Percentiles rank a stretch among this genome's conserved stretches.
Conservation (phyloP, 2,113 vertebrate genomes). For the Gnathonemus longibarbis region DNA sequence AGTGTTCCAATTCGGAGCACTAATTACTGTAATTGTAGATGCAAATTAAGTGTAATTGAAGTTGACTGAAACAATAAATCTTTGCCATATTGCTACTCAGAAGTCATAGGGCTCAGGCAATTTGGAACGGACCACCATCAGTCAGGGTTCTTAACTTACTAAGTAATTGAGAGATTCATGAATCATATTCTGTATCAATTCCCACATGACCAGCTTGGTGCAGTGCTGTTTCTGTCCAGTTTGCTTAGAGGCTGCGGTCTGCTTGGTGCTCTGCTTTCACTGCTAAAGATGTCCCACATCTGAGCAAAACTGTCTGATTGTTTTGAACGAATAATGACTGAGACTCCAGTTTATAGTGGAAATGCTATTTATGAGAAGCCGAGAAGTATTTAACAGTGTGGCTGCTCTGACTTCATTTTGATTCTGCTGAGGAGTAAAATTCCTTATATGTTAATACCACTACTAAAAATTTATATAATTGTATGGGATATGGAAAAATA, state of each 20-base stretch:
- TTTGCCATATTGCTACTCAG: slow-evolving; percentile 41
- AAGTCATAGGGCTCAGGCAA: slow-evolving; percentile 50
- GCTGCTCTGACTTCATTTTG: neutral
- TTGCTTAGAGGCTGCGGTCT: neutral
- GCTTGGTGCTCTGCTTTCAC: slow-evolving; percentile 19
- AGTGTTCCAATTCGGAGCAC: slow-evolving; percentile 46
- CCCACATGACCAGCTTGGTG: slow-evolving; percentile 35
- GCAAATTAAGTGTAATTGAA: slow-evolving; percentile 65
- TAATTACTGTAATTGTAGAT: slow-evolving; percentile 64
- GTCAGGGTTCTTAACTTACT: slow-evolving; percentile 52
- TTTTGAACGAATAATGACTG: neutral
- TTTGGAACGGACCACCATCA: slow-evolving; percentile 49
- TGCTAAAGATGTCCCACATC: neutral
- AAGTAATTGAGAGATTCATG: slow-evolving; percentile 61
- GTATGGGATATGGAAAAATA: neutral
- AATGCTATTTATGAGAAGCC: neutral
- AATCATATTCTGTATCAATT: slow-evolving; percentile 59
- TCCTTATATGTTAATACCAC: neutral
- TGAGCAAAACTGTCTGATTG: neutral
- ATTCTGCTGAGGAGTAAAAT: neutral
- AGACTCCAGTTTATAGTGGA: neutral
- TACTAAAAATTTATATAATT: neutral
- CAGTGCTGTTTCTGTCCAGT: slow-evolving; percentile 6
- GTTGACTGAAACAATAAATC: slow-evolving; percentile 66
- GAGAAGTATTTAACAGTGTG: neutral